Evolutionary conservation across 2,797 vertebrate genomes (phyloP).

Genomic region (Muscicapa comitata): DNA sequence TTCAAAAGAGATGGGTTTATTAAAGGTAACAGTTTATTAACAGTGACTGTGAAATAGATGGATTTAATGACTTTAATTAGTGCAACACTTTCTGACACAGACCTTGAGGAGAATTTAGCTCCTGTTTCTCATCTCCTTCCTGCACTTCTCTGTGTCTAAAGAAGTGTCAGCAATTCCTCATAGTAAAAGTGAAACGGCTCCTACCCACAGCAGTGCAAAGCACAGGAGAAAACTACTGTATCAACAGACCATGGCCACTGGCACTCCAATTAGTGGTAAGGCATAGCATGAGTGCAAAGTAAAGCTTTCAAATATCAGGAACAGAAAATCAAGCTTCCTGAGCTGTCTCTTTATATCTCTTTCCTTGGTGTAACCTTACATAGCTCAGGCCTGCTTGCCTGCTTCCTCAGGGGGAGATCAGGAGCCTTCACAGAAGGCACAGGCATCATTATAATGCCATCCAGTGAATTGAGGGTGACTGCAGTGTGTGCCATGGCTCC

Average conservation of each 20-base stretch:
- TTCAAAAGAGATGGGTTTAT: constrained; percentile 28
- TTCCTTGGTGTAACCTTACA: neutral
- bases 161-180: neutral
- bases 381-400: neutral
- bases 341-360: neutral
- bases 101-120: constrained; percentile 9
- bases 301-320: neutral
- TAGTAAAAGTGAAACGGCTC: neutral
- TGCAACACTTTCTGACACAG: constrained; percentile 9
- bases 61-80: constrained; percentile 61
- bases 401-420: neutral
- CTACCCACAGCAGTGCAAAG: neutral
- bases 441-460: neutral
- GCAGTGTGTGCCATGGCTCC: neutral
- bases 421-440: neutral
- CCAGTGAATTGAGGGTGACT: neutral
- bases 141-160: neutral
- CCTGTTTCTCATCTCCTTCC: neutral
- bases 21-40: constrained; percentile 52
- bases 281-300: neutral
- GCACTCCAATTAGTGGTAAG: neutral
- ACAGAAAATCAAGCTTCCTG: neutral
- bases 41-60: constrained; percentile 29
- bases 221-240: neutral
- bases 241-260: neutral